A percentile compares a stretch with the other conserved stretches of the same genome.
Evolutionary conservation across 2,797 vertebrate species (phyloP).

Genomic region (Antennarius maculatus): DNA sequence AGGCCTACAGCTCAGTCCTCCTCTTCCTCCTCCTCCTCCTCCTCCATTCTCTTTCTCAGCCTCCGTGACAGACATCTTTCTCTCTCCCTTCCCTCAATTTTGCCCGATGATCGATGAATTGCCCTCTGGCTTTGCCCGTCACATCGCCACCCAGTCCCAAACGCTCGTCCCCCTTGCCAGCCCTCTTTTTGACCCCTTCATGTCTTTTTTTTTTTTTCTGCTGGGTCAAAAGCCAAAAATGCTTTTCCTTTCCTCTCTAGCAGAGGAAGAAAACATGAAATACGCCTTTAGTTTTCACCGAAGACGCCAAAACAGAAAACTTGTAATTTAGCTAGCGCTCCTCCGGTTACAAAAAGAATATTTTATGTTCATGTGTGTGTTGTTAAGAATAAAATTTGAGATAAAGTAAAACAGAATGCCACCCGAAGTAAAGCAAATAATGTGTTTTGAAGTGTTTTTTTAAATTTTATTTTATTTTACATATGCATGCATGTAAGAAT

Average conservation of each 20-base stretch:
- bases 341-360: slow-evolving; percentile 53
- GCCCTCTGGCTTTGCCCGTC: slow-evolving; percentile 53
- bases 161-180: slow-evolving; percentile 24
- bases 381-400: slow-evolving; percentile 50
- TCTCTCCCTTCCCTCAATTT: slow-evolving; percentile 22
- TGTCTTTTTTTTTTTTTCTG: slow-evolving; percentile 49
- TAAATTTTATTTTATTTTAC: slow-evolving; percentile 37
- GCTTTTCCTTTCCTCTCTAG: slow-evolving; percentile 47
- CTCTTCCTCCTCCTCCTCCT: slow-evolving; percentile 29
- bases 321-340: slow-evolving; percentile 73
- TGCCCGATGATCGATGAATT: slow-evolving; percentile 39
- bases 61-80: slow-evolving; percentile 44
- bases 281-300: slow-evolving; percentile 47
- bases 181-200: slow-evolving; percentile 36
- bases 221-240: slow-evolving; percentile 59
- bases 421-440: slow-evolving; percentile 64
- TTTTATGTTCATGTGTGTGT: slow-evolving; percentile 69
- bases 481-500: slow-evolving; percentile 45
- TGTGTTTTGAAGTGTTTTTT: slow-evolving; percentile 46
- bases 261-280: slow-evolving; percentile 45
- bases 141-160: slow-evolving; percentile 26
- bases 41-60: slow-evolving; percentile 34
- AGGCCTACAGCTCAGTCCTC: slow-evolving; percentile 65
- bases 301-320: slow-evolving; percentile 58
- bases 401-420: slow-evolving; percentile 39